Conservation (phyloP, 2,113 vertebrate genomes). For the Gracilinanus agilis region DNA sequence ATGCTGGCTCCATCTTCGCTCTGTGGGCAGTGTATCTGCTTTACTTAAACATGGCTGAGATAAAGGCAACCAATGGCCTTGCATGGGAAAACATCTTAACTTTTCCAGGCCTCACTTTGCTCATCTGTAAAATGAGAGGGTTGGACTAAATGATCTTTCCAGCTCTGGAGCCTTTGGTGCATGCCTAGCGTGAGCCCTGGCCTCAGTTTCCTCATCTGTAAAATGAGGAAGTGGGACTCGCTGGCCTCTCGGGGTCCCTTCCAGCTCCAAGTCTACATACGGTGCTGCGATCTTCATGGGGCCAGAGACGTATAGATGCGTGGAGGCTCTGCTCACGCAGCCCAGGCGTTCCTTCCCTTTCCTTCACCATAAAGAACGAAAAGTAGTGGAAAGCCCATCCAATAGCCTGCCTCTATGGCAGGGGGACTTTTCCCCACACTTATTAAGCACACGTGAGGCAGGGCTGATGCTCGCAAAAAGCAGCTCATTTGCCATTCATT, state of each 20-base stretch:
- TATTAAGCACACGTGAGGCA: slow-evolving; percentile 67
- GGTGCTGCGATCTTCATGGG: neutral
- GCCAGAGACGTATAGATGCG: slow-evolving; percentile 19
- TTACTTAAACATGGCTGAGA: slow-evolving; percentile 21
- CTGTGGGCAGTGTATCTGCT: neutral
- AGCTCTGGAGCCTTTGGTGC: neutral
- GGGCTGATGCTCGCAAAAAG: slow-evolving; percentile 51
- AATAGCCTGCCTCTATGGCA: neutral
- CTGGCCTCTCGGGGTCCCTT: neutral
- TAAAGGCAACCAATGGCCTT: neutral
- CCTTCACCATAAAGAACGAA: neutral
- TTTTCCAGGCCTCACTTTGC: neutral
- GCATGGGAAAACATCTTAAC: neutral
- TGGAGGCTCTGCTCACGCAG: slow-evolving; percentile 28
- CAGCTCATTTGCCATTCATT: neutral
- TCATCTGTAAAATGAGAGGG: neutral
- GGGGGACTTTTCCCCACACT: slow-evolving; percentile 70
- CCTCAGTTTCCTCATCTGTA: neutral
- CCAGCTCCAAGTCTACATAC: slow-evolving; percentile 3
- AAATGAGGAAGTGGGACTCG: neutral
- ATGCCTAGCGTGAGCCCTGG: neutral
- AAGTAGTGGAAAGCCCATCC: neutral
- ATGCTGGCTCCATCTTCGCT: slow-evolving; percentile 7
- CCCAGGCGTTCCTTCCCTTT: slow-evolving; percentile 30
- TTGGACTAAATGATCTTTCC: neutral